phyloP scores from a whole-genome alignment of 2,888 invertebrate genomes.

The Chrysomela aeneicollis region DNA sequence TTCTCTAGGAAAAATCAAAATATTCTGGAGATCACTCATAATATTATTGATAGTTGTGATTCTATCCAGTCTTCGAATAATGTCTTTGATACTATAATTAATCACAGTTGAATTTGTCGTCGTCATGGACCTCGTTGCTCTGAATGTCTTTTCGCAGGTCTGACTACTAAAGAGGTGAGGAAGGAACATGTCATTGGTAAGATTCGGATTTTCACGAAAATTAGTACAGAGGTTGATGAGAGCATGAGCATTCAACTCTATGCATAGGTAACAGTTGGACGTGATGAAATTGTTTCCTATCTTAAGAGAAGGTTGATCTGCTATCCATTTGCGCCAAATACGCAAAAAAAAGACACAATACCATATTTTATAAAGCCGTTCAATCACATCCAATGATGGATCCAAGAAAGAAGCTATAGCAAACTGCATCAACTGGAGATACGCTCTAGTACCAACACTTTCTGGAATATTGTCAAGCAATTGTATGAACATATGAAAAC shows the following conservation, averaged over 20 bases:
- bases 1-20: no score
- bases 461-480: no score
- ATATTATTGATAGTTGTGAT: no score
- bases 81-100: slow-evolving; percentile 15
- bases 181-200: slow-evolving; percentile 14
- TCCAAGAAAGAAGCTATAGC: slow-evolving; percentile 7
- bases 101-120: slow-evolving; percentile 20
- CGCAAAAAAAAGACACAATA: slow-evolving; percentile 12
- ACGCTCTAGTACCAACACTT: not conserved
- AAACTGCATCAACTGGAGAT: slow-evolving; percentile 4
- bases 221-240: no score
- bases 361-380: slow-evolving; percentile 5
- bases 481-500: no score
- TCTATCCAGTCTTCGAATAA: no score
- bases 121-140: slow-evolving; percentile 22
- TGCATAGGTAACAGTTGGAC: not conserved
- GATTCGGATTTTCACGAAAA: slow-evolving; percentile 10
- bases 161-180: slow-evolving; percentile 10
- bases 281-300: slow-evolving; percentile 1
- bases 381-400: not conserved
- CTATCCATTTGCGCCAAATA: slow-evolving; percentile 14
- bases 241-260: slow-evolving; percentile 9
- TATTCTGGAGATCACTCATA: no score
- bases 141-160: slow-evolving; percentile 11
- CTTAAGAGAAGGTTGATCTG: slow-evolving; percentile 2